Conservation (phyloP, 2,797 vertebrate species). For the Acanthurus leucopareius region DNA sequence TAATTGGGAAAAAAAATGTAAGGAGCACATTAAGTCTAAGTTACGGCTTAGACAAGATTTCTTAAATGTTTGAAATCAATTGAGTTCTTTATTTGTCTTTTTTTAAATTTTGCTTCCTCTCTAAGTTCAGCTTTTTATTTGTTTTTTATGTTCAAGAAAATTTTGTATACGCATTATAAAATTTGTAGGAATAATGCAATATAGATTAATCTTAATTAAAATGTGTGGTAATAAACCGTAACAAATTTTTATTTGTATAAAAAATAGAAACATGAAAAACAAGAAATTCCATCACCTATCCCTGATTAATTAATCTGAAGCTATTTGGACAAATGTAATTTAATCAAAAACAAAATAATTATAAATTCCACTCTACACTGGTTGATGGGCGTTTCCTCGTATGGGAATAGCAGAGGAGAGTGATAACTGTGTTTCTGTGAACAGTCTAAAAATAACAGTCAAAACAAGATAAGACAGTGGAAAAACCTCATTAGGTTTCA, state of each 20-base stretch:
- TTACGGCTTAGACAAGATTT: not conserved
- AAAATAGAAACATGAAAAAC: not conserved
- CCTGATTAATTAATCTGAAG: not conserved
- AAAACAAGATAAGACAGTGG: slow-evolving; percentile 21
- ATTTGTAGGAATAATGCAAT: not conserved
- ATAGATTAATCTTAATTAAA: not conserved
- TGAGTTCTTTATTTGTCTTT: not conserved
- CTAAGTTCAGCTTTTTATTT: not conserved
- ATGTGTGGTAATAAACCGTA: not conserved
- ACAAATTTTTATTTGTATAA: not conserved
- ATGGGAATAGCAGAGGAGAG: slow-evolving; percentile 23
- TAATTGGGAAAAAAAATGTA: no score
- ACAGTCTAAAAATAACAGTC: slow-evolving; percentile 48
- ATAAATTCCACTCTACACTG: slow-evolving; percentile 7
- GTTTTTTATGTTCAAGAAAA: not conserved
- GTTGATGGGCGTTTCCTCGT: slow-evolving; percentile 11
- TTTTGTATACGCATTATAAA: not conserved
- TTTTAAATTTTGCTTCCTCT: not conserved
- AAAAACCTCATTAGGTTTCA: slow-evolving; percentile 16
- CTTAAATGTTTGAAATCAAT: not conserved
- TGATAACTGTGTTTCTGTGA: slow-evolving; percentile 35
- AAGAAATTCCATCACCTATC: no score
- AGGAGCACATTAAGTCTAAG: not conserved
- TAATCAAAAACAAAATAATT: not conserved
- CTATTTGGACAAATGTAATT: not conserved